phyloP scores from a whole-genome alignment of 2,113 vertebrate species.

The Limanda limanda region DNA sequence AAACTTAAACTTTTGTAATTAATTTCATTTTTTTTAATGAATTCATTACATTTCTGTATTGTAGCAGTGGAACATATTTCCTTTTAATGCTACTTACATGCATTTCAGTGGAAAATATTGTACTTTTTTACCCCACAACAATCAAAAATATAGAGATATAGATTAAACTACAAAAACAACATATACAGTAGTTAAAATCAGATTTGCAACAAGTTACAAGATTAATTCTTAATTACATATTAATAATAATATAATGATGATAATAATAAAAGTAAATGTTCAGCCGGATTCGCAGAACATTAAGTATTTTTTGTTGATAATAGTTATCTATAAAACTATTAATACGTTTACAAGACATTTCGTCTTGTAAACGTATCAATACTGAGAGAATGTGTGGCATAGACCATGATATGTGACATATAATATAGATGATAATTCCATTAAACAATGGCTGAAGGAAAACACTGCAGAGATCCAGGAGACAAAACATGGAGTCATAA shows the following conservation, averaged over 20 bases:
- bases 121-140: neutral
- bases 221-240: neutral
- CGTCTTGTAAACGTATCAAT: constrained; percentile 7
- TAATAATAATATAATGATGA: neutral
- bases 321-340: neutral
- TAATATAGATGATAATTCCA: constrained; percentile 28
- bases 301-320: neutral
- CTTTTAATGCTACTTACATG: neutral
- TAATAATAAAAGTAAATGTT: too few species aligned
- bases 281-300: too few species aligned
- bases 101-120: neutral
- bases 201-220: neutral
- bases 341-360: neutral
- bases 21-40: too few species aligned
- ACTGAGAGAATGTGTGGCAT: constrained; percentile 5
- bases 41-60: too few species aligned
- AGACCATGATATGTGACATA: constrained; percentile 20
- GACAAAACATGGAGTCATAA: constrained; percentile 48
- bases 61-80: neutral
- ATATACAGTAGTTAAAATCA: neutral
- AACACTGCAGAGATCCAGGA: constrained; percentile 32
- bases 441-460: constrained; percentile 34
- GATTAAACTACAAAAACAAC: neutral
- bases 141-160: neutral
- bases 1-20: neutral